phyloP scores from a whole-genome alignment of 2,113 vertebrate genomes.

The Oryzias woworae region DNA sequence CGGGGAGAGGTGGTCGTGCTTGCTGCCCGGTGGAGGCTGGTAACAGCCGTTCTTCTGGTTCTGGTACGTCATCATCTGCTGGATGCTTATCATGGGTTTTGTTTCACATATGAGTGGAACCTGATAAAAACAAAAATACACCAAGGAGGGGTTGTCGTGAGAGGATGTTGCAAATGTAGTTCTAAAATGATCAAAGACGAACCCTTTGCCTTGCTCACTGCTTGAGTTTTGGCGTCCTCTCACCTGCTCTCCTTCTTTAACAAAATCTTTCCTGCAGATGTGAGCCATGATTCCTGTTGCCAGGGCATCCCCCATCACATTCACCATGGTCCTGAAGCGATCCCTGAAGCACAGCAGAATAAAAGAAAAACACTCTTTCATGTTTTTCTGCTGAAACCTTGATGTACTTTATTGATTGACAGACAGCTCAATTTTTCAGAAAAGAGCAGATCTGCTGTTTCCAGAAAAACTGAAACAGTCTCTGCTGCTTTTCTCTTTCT shows the following conservation, averaged over 20 bases:
- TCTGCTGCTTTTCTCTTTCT: neutral
- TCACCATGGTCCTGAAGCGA: conserved; percentile 98
- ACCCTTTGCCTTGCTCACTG: neutral
- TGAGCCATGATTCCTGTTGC: conserved; percentile 98
- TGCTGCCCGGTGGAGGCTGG: conserved; percentile 70
- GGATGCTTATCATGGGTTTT: conserved; percentile 89
- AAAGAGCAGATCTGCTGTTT: too few relatives aligned
- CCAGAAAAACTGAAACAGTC: neutral
- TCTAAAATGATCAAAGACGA: too few relatives aligned
- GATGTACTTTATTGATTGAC: too few relatives aligned
- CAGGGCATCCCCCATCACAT: conserved; percentile 92
- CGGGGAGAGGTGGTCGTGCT: conserved; percentile 74
- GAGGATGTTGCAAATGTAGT: too few relatives aligned
- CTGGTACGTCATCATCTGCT: conserved; percentile 92
- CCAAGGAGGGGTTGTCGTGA: too few relatives aligned
- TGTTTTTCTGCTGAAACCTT: too few relatives aligned
- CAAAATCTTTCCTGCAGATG: conserved; percentile 94
- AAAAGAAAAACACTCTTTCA: too few relatives aligned
- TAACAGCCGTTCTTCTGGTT: conserved; percentile 91
- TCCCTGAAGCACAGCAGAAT: conserved; percentile 75
- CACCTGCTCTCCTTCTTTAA: conserved; percentile 89
- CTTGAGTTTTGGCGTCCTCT: conserved; percentile 9
- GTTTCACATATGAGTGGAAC: conserved; percentile 88
- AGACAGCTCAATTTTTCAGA: too few relatives aligned
- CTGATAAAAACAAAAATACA: conserved; percentile 53